These are phyloP conservation scores for Agriopis aurantiaria DNA, from an alignment of 2,888 invertebrate species.

Conservation along the genomic window DNA sequence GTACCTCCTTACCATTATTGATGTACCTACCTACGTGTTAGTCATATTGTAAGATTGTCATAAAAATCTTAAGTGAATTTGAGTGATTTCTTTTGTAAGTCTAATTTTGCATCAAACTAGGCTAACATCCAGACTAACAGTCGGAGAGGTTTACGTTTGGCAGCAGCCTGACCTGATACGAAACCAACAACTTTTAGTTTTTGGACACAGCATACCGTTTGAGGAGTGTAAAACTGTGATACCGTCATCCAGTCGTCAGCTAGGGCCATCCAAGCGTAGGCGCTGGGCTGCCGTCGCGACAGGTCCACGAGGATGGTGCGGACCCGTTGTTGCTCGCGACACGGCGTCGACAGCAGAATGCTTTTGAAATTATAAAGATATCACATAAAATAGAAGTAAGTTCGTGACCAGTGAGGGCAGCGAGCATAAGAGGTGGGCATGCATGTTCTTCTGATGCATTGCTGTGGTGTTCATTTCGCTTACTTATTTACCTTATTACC, in stretches of 20 bases:
- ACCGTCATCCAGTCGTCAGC: conserved; percentile 72
- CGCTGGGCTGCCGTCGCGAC: conserved; percentile 70
- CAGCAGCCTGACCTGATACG: not conserved
- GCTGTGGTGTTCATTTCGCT: too few species aligned
- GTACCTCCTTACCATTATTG: too few species aligned
- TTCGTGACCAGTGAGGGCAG: too few species aligned
- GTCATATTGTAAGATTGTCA: too few species aligned
- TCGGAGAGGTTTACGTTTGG: not conserved
- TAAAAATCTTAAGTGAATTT: too few species aligned
- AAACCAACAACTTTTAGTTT: not conserved
- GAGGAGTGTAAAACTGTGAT: conserved; percentile 14
- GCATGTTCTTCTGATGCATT: too few species aligned
- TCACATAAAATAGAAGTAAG: not conserved
- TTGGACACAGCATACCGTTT: not conserved
- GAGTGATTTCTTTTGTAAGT: too few species aligned
- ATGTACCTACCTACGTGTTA: too few species aligned
- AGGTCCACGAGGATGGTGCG: conserved; percentile 66
- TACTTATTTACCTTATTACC: too few species aligned
- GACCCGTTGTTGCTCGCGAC: conserved; percentile 54
- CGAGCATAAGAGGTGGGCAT: too few species aligned
- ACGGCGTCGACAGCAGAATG: conserved; percentile 63
- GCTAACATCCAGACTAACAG: too few species aligned
- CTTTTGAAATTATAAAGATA: conserved; percentile 47
- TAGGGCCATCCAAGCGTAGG: conserved; percentile 75
- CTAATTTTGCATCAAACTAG: too few species aligned